Percentiles rank a stretch among this genome's conserved stretches.
phyloP scores from a whole-genome alignment of 1,140 invertebrate genomes.

The Drosophila malerkotliana region DNA sequence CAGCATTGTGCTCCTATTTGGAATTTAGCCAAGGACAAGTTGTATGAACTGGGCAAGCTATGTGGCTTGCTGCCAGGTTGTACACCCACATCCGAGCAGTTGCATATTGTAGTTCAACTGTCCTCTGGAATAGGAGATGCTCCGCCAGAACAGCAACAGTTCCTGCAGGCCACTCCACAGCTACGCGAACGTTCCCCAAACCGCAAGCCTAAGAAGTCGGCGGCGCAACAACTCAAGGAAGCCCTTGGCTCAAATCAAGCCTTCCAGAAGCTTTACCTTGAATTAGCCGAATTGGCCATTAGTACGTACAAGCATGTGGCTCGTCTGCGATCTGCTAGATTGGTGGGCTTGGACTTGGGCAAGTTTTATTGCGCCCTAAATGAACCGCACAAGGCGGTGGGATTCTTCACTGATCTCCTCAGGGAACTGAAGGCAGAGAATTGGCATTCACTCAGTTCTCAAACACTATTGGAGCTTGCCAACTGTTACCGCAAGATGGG shows the following conservation, averaged over 20 bases:
- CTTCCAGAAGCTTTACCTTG: slow-evolving; percentile 96
- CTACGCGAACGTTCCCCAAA: slow-evolving; percentile 77
- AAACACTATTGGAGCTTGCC: slow-evolving; percentile 93
- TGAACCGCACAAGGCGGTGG: slow-evolving; percentile 94
- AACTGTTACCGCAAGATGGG: slow-evolving; percentile 92
- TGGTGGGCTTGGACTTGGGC: slow-evolving; percentile 95
- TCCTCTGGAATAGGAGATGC: slow-evolving; percentile 94
- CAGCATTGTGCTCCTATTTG: slow-evolving; percentile 94
- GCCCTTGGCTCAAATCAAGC: slow-evolving; percentile 94
- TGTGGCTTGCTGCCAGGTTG: slow-evolving; percentile 95
- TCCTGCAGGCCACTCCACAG: slow-evolving; percentile 71
- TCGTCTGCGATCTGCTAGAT: slow-evolving; percentile 91
- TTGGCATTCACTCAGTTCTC: slow-evolving; percentile 92
- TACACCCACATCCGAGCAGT: slow-evolving; percentile 92
- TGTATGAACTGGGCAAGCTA: slow-evolving; percentile 93
- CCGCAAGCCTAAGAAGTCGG: slow-evolving; percentile 85
- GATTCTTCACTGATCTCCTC: slow-evolving; percentile 93
- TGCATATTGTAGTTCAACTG: slow-evolving; percentile 94
- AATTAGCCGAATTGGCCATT: slow-evolving; percentile 97
- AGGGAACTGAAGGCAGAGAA: slow-evolving; percentile 94
- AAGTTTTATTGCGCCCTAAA: slow-evolving; percentile 94
- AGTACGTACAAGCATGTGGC: slow-evolving; percentile 98
- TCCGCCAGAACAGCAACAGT: slow-evolving; percentile 69
- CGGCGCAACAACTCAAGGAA: slow-evolving; percentile 94
- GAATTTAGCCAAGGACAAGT: slow-evolving; percentile 96